Conservation (phyloP, 1,140 invertebrate genomes). For the Agrilus planipennis region DNA sequence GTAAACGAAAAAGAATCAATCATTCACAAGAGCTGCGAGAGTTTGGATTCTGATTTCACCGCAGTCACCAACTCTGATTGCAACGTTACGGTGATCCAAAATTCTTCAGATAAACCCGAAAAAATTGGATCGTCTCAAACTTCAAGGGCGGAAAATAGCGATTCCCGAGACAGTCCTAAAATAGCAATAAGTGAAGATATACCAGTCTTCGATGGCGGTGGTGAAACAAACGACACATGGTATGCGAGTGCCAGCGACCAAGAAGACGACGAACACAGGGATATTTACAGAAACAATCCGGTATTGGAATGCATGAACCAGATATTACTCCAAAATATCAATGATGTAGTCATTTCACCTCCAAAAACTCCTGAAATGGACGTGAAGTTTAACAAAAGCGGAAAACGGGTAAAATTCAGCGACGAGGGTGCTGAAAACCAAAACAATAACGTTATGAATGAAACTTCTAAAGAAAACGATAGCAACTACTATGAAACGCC, state of each 20-base stretch:
- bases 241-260: conserved; percentile 55
- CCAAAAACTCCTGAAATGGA: conserved; percentile 31
- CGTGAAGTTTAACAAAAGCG: conserved; percentile 23
- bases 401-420: conserved; percentile 31
- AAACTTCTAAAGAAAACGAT: conserved; percentile 15
- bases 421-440: conserved; percentile 24
- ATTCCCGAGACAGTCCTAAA: conserved; percentile 2
- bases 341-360: conserved; percentile 27
- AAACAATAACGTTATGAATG: conserved; percentile 12
- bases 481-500: conserved; percentile 32
- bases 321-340: conserved; percentile 50
- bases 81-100: conserved; percentile 19
- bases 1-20: too few species aligned
- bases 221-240: conserved; percentile 52
- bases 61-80: conserved; percentile 14
- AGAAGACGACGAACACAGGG: conserved; percentile 50
- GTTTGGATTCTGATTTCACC: too few species aligned
- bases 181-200: conserved; percentile 30
- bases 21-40: too few species aligned
- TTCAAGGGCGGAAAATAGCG: conserved; percentile 3
- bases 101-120: too few species aligned
- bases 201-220: conserved; percentile 31
- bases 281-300: conserved; percentile 57
- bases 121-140: too few species aligned
- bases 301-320: conserved; percentile 67